Evolutionary conservation across 2,797 vertebrate genomes (phyloP), one percentile per base, ranked within the genome.

Genomic region (Paedocypris micromegethes): DNA sequence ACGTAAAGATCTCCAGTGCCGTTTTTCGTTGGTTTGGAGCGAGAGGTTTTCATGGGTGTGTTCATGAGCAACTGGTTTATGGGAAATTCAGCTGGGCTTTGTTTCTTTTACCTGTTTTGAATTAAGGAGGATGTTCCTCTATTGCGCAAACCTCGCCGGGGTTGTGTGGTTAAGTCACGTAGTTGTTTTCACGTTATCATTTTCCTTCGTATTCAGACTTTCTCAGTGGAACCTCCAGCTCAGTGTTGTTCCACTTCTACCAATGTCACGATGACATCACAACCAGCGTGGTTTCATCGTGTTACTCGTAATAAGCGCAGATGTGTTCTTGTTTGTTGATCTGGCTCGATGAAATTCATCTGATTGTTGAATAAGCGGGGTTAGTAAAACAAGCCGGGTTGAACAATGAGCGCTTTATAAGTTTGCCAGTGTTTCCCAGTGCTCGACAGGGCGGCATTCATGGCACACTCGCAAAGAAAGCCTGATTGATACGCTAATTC

Each of bases 391-490:
- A 66, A 44, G 65, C 69, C 71, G 73, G 82, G 73, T 48, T 60
- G 58, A 77, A 68, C 70, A 72, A 61, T 62, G 54, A 59, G 45
- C 38, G 66, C 73, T 73, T 72, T 72, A 74, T 78, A 37, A 67
- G 70, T 72, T 55, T 50, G 47, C 8, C 7, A 47, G 46, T 71
- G 47, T 46, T 64, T 70, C 9, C 64, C 70, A 48, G 68, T 54
- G 64, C 67, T 66, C 65, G 45, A 75, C 58, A 72, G 79, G 72
- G 58, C 73, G 60, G 66, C 46, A 6, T 74, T 79, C 58, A 58
- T 37, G 75, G 73, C 46, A 66, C 59, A 66, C 67, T 65, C 76
- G 69, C 58, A 58, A 84, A 83, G 68, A 48, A 65, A 74, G 72
- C 72, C 42, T 42, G 64, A 75, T 62, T 76, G 45, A 41, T 51